Conservation (phyloP, 2,113 vertebrate species). For the Brienomyrus longianalis region DNA sequence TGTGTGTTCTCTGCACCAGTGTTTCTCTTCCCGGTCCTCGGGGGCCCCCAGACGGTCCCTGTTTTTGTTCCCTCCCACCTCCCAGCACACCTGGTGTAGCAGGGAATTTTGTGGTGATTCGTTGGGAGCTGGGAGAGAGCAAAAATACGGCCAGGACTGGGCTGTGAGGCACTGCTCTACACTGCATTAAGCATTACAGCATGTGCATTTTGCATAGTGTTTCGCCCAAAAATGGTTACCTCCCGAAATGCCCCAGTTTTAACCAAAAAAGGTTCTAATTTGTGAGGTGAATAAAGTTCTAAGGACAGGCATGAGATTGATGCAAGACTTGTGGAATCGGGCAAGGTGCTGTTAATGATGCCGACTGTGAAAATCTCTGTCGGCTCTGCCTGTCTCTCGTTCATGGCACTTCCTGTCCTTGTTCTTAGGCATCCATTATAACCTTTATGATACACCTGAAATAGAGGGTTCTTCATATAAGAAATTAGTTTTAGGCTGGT, state of each 20-base stretch:
- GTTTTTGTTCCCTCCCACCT: neutral
- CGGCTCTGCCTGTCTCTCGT: neutral
- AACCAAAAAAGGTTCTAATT: neutral
- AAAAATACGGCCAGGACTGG: neutral
- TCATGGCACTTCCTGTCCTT: neutral
- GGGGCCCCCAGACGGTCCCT: neutral
- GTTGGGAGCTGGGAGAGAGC: neutral
- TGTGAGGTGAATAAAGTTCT: neutral
- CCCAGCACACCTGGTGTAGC: neutral
- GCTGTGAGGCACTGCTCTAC: neutral
- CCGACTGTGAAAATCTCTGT: neutral
- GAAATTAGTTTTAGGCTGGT: neutral
- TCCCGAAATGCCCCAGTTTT: neutral
- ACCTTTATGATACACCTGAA: constrained; percentile 2
- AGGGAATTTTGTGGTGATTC: neutral
- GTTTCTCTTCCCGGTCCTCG: neutral
- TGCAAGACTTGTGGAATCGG: neutral
- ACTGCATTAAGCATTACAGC: neutral
- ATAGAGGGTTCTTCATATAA: neutral
- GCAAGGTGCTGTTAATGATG: neutral
- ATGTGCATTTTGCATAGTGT: neutral
- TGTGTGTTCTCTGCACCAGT: neutral
- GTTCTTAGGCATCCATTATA: neutral
- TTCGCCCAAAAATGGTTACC: neutral
- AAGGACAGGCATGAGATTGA: neutral